Conservation (phyloP, 2,888 invertebrate species). For the Notodonta ziczac region DNA sequence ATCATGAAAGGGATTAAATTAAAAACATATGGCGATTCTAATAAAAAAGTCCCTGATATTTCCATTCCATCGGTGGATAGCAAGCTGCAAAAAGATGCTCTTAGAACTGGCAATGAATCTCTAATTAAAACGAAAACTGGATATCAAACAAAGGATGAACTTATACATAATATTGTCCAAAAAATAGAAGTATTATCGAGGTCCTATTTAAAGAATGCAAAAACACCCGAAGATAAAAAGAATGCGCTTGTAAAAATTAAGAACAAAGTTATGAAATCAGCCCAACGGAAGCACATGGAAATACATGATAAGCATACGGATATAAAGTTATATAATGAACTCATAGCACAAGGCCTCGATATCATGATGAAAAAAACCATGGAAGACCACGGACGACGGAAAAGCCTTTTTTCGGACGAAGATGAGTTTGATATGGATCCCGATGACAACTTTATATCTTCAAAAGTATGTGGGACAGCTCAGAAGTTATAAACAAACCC, state of each 20-base stretch:
- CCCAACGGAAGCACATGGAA: slow-evolving; percentile 32
- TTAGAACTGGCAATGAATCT: slow-evolving; percentile 10
- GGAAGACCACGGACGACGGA: slow-evolving; percentile 19
- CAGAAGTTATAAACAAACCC: no score
- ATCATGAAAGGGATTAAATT: slow-evolving; percentile 62
- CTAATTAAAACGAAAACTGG: slow-evolving; percentile 9
- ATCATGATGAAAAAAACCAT: slow-evolving; percentile 33
- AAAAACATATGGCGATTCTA: slow-evolving; percentile 28
- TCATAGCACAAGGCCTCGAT: slow-evolving; percentile 42
- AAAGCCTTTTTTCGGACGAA: slow-evolving; percentile 9
- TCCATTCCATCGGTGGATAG: not conserved
- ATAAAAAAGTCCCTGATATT: not conserved
- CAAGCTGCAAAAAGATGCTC: not conserved
- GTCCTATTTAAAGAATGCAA: slow-evolving; percentile 34
- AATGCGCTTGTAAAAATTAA: slow-evolving; percentile 42
- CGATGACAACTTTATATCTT: not conserved
- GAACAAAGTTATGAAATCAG: slow-evolving; percentile 34
- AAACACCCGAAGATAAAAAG: slow-evolving; percentile 40
- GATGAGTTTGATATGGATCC: not conserved
- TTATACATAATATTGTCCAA: slow-evolving; percentile 38
- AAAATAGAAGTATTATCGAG: slow-evolving; percentile 50
- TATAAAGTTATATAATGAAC: slow-evolving; percentile 41
- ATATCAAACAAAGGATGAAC: slow-evolving; percentile 19
- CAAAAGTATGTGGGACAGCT: not conserved
- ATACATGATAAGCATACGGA: slow-evolving; percentile 36